Evolutionary conservation across 2,113 vertebrate genomes (phyloP).

Genomic region (Crotophaga sulcirostris): DNA sequence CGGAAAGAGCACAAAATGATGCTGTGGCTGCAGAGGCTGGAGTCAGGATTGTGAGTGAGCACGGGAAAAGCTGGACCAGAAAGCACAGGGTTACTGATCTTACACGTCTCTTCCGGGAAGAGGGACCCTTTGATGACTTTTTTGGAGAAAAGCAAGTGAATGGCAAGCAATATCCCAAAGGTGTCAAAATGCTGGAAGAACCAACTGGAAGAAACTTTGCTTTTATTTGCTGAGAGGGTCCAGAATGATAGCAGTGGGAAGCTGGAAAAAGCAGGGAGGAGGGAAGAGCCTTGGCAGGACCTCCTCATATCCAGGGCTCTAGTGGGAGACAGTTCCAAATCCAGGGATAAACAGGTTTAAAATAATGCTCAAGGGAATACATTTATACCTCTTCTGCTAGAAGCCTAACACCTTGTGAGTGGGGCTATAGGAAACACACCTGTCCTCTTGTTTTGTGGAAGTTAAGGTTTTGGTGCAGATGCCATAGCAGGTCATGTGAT

Average conservation of each 20-base stretch:
- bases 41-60: background rate
- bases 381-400: background rate
- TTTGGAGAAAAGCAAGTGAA: background rate
- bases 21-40: background rate
- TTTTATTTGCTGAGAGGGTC: background rate
- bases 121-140: background rate
- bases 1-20: accelerated
- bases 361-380: background rate
- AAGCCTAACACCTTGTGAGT: background rate
- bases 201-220: background rate
- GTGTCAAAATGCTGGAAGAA: background rate
- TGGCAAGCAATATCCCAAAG: background rate
- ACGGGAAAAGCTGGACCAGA: background rate
- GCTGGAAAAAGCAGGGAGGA: background rate
- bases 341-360: background rate
- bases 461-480: background rate
- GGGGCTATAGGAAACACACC: accelerated
- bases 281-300: background rate
- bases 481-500: background rate
- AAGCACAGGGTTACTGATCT: background rate
- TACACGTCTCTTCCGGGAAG: background rate
- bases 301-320: background rate
- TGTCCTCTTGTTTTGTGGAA: background rate
- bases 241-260: background rate
- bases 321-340: background rate